A percentile compares a stretch with the other conserved stretches of the same genome.
These are phyloP conservation scores for Thaleichthys pacificus DNA, from an alignment of 2,797 vertebrate genomes.

Conservation along the genomic window DNA sequence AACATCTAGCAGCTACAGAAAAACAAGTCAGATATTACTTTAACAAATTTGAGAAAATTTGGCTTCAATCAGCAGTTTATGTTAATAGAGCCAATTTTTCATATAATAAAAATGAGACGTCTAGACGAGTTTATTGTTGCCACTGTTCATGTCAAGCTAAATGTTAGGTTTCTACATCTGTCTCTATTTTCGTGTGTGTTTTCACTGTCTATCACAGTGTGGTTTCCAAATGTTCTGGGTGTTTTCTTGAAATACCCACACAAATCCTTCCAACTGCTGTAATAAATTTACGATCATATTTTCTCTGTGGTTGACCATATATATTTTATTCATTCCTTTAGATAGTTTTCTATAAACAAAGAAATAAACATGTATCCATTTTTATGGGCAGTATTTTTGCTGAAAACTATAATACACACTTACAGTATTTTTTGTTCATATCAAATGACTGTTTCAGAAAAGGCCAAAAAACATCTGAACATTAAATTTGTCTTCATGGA, in stretches of 20 bases:
- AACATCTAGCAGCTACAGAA: not conserved
- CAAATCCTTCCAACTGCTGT: slow-evolving; percentile 60
- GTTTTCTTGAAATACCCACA: slow-evolving; percentile 59
- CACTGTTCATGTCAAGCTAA: slow-evolving; percentile 59
- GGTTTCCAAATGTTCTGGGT: slow-evolving; percentile 63
- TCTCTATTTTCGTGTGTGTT: slow-evolving; percentile 71
- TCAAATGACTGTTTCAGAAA: not conserved
- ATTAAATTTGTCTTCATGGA: too few species aligned
- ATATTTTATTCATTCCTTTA: slow-evolving; percentile 47
- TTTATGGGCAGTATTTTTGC: slow-evolving; percentile 13
- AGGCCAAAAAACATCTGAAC: not conserved
- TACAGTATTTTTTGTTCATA: slow-evolving; percentile 13
- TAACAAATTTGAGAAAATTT: slow-evolving; percentile 17
- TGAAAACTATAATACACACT: slow-evolving; percentile 38
- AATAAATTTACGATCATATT: slow-evolving; percentile 65
- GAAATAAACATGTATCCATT: slow-evolving; percentile 46
- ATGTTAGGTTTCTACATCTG: slow-evolving; percentile 71
- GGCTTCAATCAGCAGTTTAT: slow-evolving; percentile 48
- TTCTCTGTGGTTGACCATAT: slow-evolving; percentile 63
- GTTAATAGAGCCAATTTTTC: slow-evolving; percentile 53
- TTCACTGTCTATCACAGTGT: slow-evolving; percentile 68
- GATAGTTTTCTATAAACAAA: slow-evolving; percentile 56
- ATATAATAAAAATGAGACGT: slow-evolving; percentile 54
- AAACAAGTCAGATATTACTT: not conserved
- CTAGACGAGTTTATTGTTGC: slow-evolving; percentile 60